phyloP scores from a whole-genome alignment of 2,113 vertebrate species.

The Serinus canaria region DNA sequence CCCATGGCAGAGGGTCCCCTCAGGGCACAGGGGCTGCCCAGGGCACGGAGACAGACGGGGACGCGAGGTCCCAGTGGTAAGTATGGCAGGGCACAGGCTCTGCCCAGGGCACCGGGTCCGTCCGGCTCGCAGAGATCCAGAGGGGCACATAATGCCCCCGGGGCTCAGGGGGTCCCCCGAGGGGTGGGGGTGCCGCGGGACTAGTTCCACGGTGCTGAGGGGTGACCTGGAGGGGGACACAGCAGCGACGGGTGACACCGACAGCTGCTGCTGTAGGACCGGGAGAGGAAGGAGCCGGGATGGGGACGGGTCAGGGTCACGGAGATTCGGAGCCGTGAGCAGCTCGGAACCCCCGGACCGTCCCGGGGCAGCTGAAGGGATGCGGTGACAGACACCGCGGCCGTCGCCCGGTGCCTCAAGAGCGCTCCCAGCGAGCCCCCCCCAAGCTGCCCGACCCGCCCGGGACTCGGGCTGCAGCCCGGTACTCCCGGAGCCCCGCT shows the following conservation, averaged over 20 bases:
- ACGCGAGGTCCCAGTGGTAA: rapidly evolving
- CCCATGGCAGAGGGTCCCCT: rapidly evolving
- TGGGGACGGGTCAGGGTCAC: too few species aligned
- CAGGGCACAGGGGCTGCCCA: too few species aligned
- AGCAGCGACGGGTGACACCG: neutral
- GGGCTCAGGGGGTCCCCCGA: neutral
- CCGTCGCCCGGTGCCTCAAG: neutral
- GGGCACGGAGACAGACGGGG: neutral
- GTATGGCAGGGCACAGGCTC: rapidly evolving
- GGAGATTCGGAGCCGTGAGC: neutral
- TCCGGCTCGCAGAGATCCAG: neutral
- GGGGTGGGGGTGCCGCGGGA: neutral
- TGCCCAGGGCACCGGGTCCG: neutral
- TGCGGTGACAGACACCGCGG: neutral
- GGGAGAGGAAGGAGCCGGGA: neutral
- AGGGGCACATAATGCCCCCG: rapidly evolving
- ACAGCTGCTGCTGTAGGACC: neutral
- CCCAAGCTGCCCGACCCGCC: neutral
- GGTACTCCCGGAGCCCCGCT: neutral
- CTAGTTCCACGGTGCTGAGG: neutral
- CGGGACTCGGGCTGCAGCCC: neutral
- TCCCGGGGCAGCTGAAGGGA: neutral
- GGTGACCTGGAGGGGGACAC: neutral
- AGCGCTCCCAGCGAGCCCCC: neutral
- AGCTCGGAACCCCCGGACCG: neutral